Evolutionary conservation across 1,140 invertebrate genomes (phyloP).

Genomic region (Patella vulgata): DNA sequence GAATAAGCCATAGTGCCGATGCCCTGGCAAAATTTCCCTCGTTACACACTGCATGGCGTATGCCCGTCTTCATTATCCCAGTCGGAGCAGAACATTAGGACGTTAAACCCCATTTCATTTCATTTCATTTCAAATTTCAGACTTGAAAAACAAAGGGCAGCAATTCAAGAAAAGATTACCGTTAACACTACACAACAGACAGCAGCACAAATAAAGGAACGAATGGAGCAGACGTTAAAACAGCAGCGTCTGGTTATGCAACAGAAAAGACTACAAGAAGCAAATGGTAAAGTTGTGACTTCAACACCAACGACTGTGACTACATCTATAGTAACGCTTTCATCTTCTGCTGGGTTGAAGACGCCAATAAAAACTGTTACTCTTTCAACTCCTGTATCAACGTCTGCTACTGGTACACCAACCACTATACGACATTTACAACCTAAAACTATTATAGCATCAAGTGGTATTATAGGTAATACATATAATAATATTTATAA

Average conservation of each 20-base stretch:
- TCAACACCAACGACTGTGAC: slow-evolving; percentile 21
- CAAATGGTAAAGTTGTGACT: slow-evolving; percentile 43
- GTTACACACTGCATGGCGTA: no score
- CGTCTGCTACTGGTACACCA: slow-evolving; percentile 41
- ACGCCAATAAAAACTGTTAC: slow-evolving; percentile 37
- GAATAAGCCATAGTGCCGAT: no score
- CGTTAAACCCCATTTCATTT: no score
- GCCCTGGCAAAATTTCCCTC: no score
- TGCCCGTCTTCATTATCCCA: no score
- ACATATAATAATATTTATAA: no score
- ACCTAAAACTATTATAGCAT: slow-evolving; percentile 50
- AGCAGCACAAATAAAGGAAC: slow-evolving; percentile 87
- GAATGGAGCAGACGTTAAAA: slow-evolving; percentile 88
- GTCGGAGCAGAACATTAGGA: no score
- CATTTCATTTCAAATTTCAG: slow-evolving; percentile 30
- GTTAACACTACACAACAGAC: slow-evolving; percentile 39
- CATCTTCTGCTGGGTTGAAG: slow-evolving; percentile 25
- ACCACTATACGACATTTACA: slow-evolving; percentile 51
- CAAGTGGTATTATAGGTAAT: slow-evolving; percentile 15
- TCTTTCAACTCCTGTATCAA: slow-evolving; percentile 22
- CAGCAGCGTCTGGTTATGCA: slow-evolving; percentile 87
- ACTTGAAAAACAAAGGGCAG: slow-evolving; percentile 59
- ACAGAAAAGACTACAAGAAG: slow-evolving; percentile 76
- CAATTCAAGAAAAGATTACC: slow-evolving; percentile 51
- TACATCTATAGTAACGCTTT: slow-evolving; percentile 33